Evolutionary conservation across 2,797 vertebrate genomes (phyloP), one percentile per base, ranked within the genome.

Genomic region (Amphiprion clarkii): DNA sequence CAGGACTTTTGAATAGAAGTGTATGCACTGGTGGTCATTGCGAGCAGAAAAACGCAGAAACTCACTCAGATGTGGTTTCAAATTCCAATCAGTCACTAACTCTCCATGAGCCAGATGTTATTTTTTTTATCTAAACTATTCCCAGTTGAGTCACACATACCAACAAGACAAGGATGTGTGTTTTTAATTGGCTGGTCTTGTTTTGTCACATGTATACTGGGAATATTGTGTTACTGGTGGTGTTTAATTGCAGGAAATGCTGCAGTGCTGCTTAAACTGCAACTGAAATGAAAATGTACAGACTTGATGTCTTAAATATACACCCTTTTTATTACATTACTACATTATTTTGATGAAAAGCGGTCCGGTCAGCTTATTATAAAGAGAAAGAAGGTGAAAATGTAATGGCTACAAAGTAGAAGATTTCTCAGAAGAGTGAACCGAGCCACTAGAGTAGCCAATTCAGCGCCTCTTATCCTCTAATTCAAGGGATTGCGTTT

Each of bases 71-170:
- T 9, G 7, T 17, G 12, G 1, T 72, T 23, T 72, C 46, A 21
- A 58, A 17, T 56, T 53, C 68, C 10, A 39, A 39, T 39, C 11
- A 29, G 29, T 16, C 74, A 72, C 73, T 36, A 66, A 60, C 57
- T 13, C 5, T 65, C 5, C 10, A 58, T 48, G 31, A 53, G 78
- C 5, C 29, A 27, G 25, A 57, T 48, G 23, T 53, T 77, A 10
- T 10, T 21, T 52, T 52, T 79, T 77, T 61, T n/a, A 31, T 78
- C 49, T 58, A 61, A 57, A 63, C 55, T 60, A 67, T 59, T 59
- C 67, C 64, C 46, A 67, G 55, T 14, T 0, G 42, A 29, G 12
- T 48, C 63, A 6, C 23, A 46, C 33, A 46, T 55, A 39, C 39
- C 46, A 61, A 65, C 54, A 54, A 69, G 25, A 62, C 13, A 39